Evolutionary conservation across 2,888 invertebrate species (phyloP).

Genomic region (Nezara viridula): DNA sequence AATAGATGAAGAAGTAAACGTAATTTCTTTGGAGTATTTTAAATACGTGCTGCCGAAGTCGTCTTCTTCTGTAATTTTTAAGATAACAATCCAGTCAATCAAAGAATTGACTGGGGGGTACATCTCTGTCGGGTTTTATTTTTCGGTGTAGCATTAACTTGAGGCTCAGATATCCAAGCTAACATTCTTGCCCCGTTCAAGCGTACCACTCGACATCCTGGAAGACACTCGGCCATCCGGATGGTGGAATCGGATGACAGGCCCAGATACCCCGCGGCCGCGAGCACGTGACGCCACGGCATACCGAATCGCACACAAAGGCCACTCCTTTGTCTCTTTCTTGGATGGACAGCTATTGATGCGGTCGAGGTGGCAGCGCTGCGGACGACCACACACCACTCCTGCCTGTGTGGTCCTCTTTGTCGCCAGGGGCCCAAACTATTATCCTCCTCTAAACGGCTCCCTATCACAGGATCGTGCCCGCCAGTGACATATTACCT

Average conservation of each 20-base stretch:
- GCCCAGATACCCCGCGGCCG: not conserved
- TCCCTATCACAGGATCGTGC: slow-evolving; percentile 31
- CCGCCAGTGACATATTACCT: slow-evolving; percentile 32
- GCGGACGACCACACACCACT: slow-evolving; percentile 21
- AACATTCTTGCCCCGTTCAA: not conserved
- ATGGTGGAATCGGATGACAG: not conserved
- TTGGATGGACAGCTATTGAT: not conserved
- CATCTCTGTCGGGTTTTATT: too few relatives aligned
- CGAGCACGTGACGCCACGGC: slow-evolving; percentile 12
- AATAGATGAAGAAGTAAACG: too few relatives aligned
- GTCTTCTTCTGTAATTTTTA: too few relatives aligned
- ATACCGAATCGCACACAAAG: slow-evolving; percentile 25
- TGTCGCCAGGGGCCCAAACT: not conserved
- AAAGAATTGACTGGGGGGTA: too few relatives aligned
- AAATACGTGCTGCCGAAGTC: too few relatives aligned
- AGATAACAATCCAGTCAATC: too few relatives aligned
- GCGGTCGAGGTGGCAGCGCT: not conserved
- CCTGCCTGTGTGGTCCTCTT: slow-evolving; percentile 33
- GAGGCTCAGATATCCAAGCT: not conserved
- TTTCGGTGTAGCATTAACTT: not conserved
- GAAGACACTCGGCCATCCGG: not conserved
- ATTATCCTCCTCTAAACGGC: slow-evolving; percentile 31
- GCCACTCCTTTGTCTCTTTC: slow-evolving; percentile 18
- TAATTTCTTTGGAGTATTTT: too few relatives aligned
- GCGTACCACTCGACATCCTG: not conserved